Evolutionary conservation across 2,888 invertebrate species (phyloP).

Genomic region (Tanypteryx hageni): DNA sequence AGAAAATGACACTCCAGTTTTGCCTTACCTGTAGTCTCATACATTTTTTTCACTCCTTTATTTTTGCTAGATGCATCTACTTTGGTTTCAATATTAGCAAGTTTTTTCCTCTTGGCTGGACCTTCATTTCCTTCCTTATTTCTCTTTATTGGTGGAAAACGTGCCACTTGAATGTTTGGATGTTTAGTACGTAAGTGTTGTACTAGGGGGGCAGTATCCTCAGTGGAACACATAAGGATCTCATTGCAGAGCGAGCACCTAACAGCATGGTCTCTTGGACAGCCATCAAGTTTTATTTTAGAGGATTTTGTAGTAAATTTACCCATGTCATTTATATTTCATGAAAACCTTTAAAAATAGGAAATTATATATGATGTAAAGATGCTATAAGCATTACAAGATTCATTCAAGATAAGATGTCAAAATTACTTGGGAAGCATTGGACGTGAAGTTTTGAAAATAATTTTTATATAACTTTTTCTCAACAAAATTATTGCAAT

Average conservation of each 20-base stretch:
- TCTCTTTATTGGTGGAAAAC: not conserved
- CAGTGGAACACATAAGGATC: not conserved
- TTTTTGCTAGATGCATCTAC: not conserved
- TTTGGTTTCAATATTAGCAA: not conserved
- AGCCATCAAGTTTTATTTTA: not conserved
- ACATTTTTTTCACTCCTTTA: not conserved
- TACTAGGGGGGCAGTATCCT: conserved; percentile 6
- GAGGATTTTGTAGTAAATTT: not conserved
- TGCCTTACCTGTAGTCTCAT: conserved; percentile 36
- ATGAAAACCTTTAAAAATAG: not conserved
- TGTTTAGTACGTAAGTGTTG: conserved; percentile 2
- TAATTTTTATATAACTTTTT: not conserved
- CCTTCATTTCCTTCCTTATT: not conserved
- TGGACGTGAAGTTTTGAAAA: not conserved
- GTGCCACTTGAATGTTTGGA: conserved; percentile 2
- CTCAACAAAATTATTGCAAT: not conserved
- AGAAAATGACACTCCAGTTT: too few relatives aligned
- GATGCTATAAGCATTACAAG: not conserved
- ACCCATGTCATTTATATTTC: conserved; percentile 28
- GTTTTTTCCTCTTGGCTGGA: not conserved
- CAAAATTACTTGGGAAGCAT: not conserved
- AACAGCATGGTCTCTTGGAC: not conserved
- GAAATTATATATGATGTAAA: not conserved
- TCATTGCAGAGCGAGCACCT: not conserved
- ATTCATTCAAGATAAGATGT: not conserved